Conservation (phyloP, 2,888 invertebrate species). For the Meloe dianella region DNA sequence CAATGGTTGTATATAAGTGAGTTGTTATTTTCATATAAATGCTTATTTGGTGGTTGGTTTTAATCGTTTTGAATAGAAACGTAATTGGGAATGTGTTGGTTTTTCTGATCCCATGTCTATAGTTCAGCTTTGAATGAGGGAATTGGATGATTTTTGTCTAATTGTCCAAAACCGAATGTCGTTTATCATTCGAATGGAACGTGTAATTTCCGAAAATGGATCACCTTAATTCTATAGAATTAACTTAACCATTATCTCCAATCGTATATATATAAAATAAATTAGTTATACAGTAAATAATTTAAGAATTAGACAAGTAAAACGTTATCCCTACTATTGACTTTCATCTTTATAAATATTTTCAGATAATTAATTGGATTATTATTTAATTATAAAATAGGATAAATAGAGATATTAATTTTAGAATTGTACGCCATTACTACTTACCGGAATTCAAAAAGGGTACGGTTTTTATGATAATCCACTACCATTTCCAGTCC, state of each 20-base stretch:
- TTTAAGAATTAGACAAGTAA: not conserved
- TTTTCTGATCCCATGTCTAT: not conserved
- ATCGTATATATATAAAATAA: not conserved
- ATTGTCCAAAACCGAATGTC: conserved; percentile 1
- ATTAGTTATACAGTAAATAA: not conserved
- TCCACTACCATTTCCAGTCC: conserved; percentile 32
- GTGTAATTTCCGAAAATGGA: conserved; percentile 3
- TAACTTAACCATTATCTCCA: not conserved
- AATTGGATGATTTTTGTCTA: not conserved
- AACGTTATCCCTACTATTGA: not conserved
- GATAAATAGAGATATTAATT: not conserved
- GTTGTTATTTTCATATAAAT: not conserved
- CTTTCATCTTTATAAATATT: not conserved
- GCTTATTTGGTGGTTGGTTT: not conserved
- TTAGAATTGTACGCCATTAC: not conserved
- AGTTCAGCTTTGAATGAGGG: not conserved
- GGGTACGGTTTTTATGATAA: conserved; percentile 7
- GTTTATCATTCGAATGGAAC: conserved; percentile 6
- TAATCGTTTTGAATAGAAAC: conserved; percentile 27
- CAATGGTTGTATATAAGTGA: not conserved
- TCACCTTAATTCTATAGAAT: conserved; percentile 4
- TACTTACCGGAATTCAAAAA: not conserved
- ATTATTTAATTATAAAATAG: not conserved
- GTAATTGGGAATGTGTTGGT: conserved; percentile 21
- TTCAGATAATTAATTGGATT: not conserved